A percentile compares a stretch with the other conserved stretches of the same genome.
Conservation (phyloP, 2,888 invertebrate species). For the Spisula subtruncata region DNA sequence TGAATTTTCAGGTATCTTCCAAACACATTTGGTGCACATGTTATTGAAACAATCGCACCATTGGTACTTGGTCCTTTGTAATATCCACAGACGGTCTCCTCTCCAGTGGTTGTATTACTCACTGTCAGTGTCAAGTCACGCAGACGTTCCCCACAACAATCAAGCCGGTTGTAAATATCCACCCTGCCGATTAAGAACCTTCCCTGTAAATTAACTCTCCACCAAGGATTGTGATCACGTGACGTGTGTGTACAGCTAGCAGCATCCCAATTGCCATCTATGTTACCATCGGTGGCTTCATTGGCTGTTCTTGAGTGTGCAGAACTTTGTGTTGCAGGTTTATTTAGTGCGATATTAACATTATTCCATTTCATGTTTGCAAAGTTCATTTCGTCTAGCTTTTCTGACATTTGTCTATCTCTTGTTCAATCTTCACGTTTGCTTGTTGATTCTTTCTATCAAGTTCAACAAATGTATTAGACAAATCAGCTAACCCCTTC, state of each 20-base stretch:
- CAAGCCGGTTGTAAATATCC: not conserved
- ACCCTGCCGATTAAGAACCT: not conserved
- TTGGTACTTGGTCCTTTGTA: constrained; percentile 22
- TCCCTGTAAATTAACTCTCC: too few relatives aligned
- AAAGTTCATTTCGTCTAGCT: too few relatives aligned
- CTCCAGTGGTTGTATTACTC: not conserved
- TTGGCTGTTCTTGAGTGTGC: not conserved
- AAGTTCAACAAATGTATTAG: too few relatives aligned
- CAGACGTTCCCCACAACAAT: constrained; percentile 28
- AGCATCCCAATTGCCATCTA: not conserved
- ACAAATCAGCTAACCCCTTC: too few relatives aligned
- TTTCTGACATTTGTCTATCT: too few relatives aligned
- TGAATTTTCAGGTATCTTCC: constrained; percentile 10
- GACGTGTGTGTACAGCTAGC: not conserved
- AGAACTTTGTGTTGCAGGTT: constrained; percentile 23
- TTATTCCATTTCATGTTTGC: too few relatives aligned
- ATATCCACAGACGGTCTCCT: not conserved
- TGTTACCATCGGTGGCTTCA: not conserved
- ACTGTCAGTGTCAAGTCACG: constrained; percentile 1
- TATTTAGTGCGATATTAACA: not conserved
- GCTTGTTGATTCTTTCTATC: too few relatives aligned
- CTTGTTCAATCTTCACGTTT: too few relatives aligned
- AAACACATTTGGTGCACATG: not conserved
- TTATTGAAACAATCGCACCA: not conserved
- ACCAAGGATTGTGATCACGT: not conserved